These are phyloP conservation scores for Pomacea canaliculata DNA, from an alignment of 2,888 invertebrate species.

Conservation along the genomic window DNA sequence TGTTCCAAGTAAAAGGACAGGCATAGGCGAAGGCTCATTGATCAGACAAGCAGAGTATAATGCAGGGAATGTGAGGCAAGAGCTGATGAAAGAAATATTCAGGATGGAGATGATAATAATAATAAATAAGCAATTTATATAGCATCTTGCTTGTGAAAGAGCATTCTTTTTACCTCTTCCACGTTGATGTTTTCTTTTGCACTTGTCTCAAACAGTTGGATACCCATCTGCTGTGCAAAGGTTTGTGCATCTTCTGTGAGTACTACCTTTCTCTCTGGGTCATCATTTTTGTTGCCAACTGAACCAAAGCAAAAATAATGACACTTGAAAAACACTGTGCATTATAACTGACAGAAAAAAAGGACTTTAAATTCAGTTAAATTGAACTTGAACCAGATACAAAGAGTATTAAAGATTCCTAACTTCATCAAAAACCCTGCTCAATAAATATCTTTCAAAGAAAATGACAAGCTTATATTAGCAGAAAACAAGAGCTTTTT, in stretches of 20 bases:
- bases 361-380: background rate
- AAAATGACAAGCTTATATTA: too few species aligned
- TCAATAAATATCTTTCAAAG: too few species aligned
- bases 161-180: slow-evolving; percentile 81
- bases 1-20: too few species aligned
- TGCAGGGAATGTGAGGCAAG: too few species aligned
- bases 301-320: slow-evolving; percentile 30
- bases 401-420: background rate
- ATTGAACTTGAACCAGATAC: background rate
- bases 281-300: slow-evolving; percentile 70
- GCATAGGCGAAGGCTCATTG: too few species aligned
- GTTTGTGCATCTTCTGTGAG: slow-evolving; percentile 96
- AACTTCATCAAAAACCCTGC: too few species aligned
- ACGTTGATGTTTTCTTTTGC: slow-evolving; percentile 99
- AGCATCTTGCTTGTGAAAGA: too few species aligned
- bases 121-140: too few species aligned
- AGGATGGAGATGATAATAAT: too few species aligned
- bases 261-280: slow-evolving; percentile 82
- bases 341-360: too few species aligned
- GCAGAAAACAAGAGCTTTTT: background rate
- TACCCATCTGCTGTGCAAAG: slow-evolving; percentile 97
- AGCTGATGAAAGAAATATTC: too few species aligned
- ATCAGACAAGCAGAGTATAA: too few species aligned
- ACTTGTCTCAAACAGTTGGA: slow-evolving; percentile 96
- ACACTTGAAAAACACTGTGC: background rate